These are phyloP conservation scores for Euwallacea similis DNA, from an alignment of 1,140 invertebrate genomes.

Conservation along the genomic window DNA sequence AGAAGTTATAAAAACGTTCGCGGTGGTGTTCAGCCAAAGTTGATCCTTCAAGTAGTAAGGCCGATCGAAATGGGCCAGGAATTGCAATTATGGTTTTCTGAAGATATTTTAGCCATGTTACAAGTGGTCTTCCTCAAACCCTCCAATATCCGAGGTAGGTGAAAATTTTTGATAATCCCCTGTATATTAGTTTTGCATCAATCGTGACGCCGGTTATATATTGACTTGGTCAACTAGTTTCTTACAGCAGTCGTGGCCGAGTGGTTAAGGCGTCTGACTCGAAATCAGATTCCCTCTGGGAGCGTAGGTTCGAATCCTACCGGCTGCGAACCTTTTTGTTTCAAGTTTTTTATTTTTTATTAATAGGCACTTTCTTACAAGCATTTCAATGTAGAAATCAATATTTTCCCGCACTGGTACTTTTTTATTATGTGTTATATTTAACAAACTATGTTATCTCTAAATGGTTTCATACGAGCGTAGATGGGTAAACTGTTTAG, in stretches of 20 bases:
- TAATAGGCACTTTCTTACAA: not conserved
- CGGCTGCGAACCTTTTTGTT: conserved; percentile 62
- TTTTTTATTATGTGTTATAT: too few species aligned
- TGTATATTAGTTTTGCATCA: not conserved
- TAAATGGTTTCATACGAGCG: too few species aligned
- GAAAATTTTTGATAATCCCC: conserved; percentile 1
- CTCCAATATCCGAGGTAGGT: conserved; percentile 75
- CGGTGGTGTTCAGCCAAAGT: conserved; percentile 39
- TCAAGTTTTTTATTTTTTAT: not conserved
- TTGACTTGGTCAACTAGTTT: not conserved
- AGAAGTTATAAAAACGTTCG: conserved; percentile 20
- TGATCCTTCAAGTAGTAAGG: conserved; percentile 57
- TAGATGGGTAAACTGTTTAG: too few species aligned
- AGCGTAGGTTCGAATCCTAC: conserved; percentile 86
- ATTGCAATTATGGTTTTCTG: conserved; percentile 80
- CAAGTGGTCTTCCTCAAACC: conserved; percentile 80
- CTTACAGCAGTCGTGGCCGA: conserved; percentile 73
- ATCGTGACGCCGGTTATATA: not conserved
- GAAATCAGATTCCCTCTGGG: conserved; percentile 84
- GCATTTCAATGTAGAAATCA: too few species aligned
- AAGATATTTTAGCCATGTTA: conserved; percentile 69
- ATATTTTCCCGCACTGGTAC: too few species aligned
- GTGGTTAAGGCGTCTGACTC: conserved; percentile 85
- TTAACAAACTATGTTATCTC: too few species aligned
- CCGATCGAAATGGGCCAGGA: conserved; percentile 62